Conservation (phyloP, 2,113 vertebrate species). For the Suncus etruscus region DNA sequence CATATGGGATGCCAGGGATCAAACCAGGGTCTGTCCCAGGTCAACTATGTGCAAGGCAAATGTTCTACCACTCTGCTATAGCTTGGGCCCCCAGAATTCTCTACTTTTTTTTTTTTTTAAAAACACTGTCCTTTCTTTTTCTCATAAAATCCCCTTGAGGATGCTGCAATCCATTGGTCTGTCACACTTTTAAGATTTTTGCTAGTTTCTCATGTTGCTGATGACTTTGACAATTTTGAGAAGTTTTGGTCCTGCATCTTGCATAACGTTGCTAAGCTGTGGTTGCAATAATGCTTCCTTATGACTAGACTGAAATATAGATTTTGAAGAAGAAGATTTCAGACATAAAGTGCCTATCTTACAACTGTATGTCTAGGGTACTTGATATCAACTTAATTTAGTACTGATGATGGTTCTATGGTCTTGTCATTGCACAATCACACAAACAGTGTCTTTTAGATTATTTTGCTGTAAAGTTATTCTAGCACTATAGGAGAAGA, state of each 20-base stretch:
- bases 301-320: background rate
- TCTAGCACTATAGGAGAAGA: too few species aligned
- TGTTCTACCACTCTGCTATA: too few species aligned
- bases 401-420: background rate
- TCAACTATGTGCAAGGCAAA: too few species aligned
- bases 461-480: too few species aligned
- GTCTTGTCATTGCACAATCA: too few species aligned
- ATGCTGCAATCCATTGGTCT: background rate
- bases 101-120: background rate
- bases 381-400: background rate
- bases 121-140: background rate
- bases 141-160: background rate
- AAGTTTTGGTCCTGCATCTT: background rate
- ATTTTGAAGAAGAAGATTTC: background rate
- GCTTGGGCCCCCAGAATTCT: too few species aligned
- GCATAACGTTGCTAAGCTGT: background rate
- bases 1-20: too few species aligned
- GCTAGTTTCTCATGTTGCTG: background rate
- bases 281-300: background rate
- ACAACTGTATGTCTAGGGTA: background rate
- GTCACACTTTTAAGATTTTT: background rate
- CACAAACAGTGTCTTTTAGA: too few species aligned
- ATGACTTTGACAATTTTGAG: background rate
- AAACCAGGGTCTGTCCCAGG: too few species aligned
- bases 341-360: background rate